Evolutionary conservation across 1,140 invertebrate species (phyloP).

Genomic region (Eupeodes corollae): DNA sequence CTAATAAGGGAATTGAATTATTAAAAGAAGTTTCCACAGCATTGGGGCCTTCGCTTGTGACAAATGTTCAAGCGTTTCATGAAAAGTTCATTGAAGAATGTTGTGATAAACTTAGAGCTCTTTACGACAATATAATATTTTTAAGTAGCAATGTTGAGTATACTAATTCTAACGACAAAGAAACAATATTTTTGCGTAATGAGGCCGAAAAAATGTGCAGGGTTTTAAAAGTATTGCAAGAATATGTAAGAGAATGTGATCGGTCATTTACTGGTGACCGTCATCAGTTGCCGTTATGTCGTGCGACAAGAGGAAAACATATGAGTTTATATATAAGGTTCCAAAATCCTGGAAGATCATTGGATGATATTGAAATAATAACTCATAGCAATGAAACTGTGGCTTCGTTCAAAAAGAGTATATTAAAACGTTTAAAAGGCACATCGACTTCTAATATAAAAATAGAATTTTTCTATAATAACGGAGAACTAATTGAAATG

Average conservation of each 20-base stretch:
- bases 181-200: conserved; percentile 37
- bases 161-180: conserved; percentile 22
- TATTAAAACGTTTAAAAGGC: conserved; percentile 62
- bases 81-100: conserved; percentile 83
- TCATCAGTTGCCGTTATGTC: conserved; percentile 52
- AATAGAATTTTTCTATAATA: conserved; percentile 75
- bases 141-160: conserved; percentile 18
- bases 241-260: conserved; percentile 95
- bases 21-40: conserved; percentile 90
- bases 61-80: conserved; percentile 59
- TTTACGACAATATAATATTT: conserved; percentile 57
- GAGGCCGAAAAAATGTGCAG: conserved; percentile 87
- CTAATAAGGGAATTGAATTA: conserved; percentile 79
- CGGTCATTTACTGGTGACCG: conserved; percentile 81
- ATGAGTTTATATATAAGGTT: conserved; percentile 77
- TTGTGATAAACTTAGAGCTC: conserved; percentile 75
- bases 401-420: conserved; percentile 44
- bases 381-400: conserved; percentile 89
- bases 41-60: conserved; percentile 71
- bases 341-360: conserved; percentile 76
- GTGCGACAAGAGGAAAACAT: conserved; percentile 79
- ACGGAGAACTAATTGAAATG: conserved; percentile 78
- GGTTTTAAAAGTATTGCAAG: conserved; percentile 85
- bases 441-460: conserved; percentile 59
- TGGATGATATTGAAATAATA: conserved; percentile 85